Conservation (phyloP, 1,140 invertebrate genomes). For the Heliconius nattereri region DNA sequence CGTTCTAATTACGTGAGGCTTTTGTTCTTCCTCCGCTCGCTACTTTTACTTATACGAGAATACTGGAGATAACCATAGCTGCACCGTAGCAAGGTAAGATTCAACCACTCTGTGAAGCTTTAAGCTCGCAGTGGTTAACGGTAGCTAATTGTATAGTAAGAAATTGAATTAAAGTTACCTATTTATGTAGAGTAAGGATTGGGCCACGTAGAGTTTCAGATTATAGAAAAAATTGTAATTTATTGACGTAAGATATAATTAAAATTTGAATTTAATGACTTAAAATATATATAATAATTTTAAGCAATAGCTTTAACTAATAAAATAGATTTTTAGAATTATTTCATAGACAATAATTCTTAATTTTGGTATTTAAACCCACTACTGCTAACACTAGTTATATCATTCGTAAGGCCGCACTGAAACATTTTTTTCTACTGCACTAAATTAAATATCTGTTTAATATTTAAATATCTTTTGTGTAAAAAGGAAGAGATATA, state of each 20-base stretch:
- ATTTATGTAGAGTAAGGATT: neutral
- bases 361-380: neutral
- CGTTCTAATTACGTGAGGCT: slow-evolving; percentile 77
- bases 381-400: neutral
- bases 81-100: slow-evolving; percentile 54
- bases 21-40: slow-evolving; percentile 66
- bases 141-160: slow-evolving; percentile 34
- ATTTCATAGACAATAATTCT: too few species aligned
- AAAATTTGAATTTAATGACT: too few species aligned
- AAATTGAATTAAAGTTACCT: slow-evolving; percentile 30
- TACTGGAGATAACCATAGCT: slow-evolving; percentile 62
- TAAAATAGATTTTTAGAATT: too few species aligned
- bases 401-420: neutral
- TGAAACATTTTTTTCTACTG: neutral
- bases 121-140: slow-evolving; percentile 37
- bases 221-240: neutral
- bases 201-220: neutral
- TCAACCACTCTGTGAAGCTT: slow-evolving; percentile 57
- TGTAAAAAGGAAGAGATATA: neutral
- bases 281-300: too few species aligned
- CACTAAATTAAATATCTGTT: neutral
- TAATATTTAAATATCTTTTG: neutral
- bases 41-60: slow-evolving; percentile 46
- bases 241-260: too few species aligned
- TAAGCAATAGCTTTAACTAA: too few species aligned